These are phyloP conservation scores for Nymphalis io DNA, from an alignment of 1,140 invertebrate genomes.

Conservation along the genomic window DNA sequence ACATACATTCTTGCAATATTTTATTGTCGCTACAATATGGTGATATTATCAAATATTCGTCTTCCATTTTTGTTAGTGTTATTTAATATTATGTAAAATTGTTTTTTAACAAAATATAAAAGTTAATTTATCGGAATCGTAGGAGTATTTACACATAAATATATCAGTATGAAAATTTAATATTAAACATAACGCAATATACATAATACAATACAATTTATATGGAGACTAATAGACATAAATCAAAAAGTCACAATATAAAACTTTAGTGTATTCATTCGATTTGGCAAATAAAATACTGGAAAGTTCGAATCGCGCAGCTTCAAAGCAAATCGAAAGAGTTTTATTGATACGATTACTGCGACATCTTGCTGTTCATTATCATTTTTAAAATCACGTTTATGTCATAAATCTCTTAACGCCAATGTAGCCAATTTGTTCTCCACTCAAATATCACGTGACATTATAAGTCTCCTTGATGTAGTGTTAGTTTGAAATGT, in stretches of 20 bases:
- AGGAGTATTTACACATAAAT: neutral
- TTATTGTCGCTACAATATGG: neutral
- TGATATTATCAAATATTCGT: neutral
- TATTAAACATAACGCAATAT: neutral
- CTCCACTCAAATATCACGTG: neutral
- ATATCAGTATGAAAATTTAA: neutral
- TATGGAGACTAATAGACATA: neutral
- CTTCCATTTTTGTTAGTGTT: neutral
- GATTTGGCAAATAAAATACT: constrained; percentile 31
- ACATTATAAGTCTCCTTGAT: neutral
- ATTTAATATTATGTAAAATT: neutral
- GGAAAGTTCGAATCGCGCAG: constrained; percentile 11
- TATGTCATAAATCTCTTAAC: neutral
- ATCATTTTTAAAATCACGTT: constrained; percentile 15
- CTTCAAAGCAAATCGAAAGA: constrained; percentile 21
- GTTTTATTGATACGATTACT: constrained; percentile 28
- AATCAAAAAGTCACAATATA: constrained; percentile 13
- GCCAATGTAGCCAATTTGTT: neutral
- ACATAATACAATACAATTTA: neutral
- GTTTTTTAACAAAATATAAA: neutral
- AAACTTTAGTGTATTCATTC: constrained; percentile 13
- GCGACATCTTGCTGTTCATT: constrained; percentile 22
- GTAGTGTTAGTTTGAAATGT: neutral
- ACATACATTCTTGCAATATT: constrained; percentile 4
- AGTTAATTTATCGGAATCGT: neutral